Evolutionary conservation across 2,888 invertebrate species (phyloP).

Genomic region (Caenorhabditis sinica): DNA sequence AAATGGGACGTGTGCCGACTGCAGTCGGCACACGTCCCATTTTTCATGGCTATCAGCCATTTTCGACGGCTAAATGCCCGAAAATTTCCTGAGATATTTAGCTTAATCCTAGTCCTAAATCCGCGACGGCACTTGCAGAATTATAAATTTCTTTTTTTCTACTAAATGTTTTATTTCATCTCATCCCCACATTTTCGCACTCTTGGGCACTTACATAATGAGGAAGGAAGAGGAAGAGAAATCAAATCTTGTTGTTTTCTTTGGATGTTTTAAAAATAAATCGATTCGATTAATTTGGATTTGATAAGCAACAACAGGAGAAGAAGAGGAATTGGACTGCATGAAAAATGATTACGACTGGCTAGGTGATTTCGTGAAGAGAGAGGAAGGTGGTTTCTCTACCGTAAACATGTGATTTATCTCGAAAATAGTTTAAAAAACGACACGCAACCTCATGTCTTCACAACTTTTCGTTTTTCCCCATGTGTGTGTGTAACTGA

Average conservation of each 20-base stretch:
- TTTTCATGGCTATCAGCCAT: no score
- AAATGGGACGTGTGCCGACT: no score
- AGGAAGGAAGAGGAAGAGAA: conserved; percentile 11
- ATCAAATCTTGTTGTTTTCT: conserved; percentile 26
- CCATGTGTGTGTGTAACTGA: conserved; percentile 43
- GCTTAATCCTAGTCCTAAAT: conserved; percentile 19
- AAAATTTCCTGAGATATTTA: not conserved
- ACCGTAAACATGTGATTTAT: conserved; percentile 38
- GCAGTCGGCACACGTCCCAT: no score
- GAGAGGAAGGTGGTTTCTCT: conserved; percentile 3
- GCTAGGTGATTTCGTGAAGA: conserved; percentile 23
- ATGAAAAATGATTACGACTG: conserved; percentile 18
- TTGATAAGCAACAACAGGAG: conserved; percentile 18
- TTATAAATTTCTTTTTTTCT: conserved; percentile 1
- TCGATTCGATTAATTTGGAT: conserved; percentile 23
- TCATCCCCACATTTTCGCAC: not conserved
- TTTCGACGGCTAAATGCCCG: no score
- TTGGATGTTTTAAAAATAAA: conserved; percentile 6
- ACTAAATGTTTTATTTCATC: conserved; percentile 26
- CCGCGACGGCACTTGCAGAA: conserved; percentile 15
- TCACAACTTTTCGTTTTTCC: conserved; percentile 10
- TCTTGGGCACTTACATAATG: conserved; percentile 8
- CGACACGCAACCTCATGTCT: conserved; percentile 22
- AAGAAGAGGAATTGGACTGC: conserved; percentile 16
- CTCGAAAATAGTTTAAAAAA: conserved; percentile 51